phyloP scores from a whole-genome alignment of 2,797 vertebrate genomes.

The Hippopotamyrus pictus region DNA sequence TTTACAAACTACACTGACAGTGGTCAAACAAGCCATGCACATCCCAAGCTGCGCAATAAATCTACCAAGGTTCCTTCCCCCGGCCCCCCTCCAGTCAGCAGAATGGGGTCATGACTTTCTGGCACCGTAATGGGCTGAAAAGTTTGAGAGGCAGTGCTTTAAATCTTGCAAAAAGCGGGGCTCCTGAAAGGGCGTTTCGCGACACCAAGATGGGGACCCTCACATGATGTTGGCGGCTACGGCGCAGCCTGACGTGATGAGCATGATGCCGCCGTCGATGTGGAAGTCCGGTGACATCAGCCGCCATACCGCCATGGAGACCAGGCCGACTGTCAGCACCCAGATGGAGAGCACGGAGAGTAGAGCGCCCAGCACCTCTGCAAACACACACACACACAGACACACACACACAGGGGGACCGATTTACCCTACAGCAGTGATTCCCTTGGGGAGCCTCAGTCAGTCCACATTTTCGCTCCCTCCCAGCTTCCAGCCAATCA shows the following conservation, averaged over 20 bases:
- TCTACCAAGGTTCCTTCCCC: too few relatives aligned
- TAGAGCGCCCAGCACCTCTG: constrained; percentile 83
- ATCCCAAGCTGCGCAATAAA: background rate
- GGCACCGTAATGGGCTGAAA: background rate
- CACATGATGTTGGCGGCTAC: constrained; percentile 78
- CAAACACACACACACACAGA: background rate
- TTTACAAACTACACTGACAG: background rate
- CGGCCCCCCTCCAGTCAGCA: background rate
- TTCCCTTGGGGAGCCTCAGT: background rate
- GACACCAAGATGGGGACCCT: constrained; percentile 13
- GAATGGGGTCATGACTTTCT: background rate
- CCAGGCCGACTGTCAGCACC: constrained; percentile 72
- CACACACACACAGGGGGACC: background rate
- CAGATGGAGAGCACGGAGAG: constrained; percentile 82
- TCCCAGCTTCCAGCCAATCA: background rate
- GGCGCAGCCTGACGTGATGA: constrained; percentile 78
- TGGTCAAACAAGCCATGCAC: background rate
- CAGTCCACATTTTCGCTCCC: background rate
- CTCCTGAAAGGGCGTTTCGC: background rate
- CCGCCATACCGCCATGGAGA: constrained; percentile 72
- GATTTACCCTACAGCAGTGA: background rate
- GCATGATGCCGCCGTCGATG: constrained; percentile 71
- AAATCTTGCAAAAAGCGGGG: background rate
- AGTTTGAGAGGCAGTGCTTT: background rate
- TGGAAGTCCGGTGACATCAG: constrained; percentile 69